Evolutionary conservation across 2,113 vertebrate species (phyloP).

Genomic region (Cyprinus carpio): DNA sequence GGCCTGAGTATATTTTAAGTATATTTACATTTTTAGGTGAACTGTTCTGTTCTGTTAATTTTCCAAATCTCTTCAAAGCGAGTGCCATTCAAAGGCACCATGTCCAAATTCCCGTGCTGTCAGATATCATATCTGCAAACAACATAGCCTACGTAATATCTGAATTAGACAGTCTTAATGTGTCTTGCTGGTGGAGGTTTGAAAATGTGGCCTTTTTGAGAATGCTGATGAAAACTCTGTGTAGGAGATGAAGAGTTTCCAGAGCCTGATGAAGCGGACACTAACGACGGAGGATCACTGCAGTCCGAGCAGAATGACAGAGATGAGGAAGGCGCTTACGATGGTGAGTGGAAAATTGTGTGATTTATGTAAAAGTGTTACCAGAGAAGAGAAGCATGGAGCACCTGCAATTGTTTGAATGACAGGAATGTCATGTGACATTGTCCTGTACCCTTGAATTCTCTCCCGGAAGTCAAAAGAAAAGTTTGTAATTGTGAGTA

Average conservation of each 20-base stretch:
- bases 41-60: background rate
- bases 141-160: background rate
- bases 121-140: background rate
- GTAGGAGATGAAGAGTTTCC: conserved; percentile 78
- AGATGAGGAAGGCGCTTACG: conserved; percentile 83
- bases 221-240: conserved; percentile 43
- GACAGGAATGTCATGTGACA: background rate
- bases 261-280: conserved; percentile 77
- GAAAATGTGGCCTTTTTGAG: background rate
- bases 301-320: conserved; percentile 87
- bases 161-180: background rate
- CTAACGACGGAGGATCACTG: conserved; percentile 81
- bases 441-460: background rate
- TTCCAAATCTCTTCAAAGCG: conserved; percentile 47
- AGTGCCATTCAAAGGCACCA: background rate
- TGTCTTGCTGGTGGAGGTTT: background rate
- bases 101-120: too few species aligned
- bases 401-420: background rate
- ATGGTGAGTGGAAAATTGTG: conserved; percentile 72
- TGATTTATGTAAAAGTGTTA: background rate
- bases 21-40: background rate
- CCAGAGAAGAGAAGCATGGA: background rate
- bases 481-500: background rate
- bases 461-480: background rate
- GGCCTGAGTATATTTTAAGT: background rate